Evolutionary conservation across 2,888 invertebrate genomes (phyloP), one percentile per base, ranked within the genome.

Genomic region (Vesta saturnalis): DNA sequence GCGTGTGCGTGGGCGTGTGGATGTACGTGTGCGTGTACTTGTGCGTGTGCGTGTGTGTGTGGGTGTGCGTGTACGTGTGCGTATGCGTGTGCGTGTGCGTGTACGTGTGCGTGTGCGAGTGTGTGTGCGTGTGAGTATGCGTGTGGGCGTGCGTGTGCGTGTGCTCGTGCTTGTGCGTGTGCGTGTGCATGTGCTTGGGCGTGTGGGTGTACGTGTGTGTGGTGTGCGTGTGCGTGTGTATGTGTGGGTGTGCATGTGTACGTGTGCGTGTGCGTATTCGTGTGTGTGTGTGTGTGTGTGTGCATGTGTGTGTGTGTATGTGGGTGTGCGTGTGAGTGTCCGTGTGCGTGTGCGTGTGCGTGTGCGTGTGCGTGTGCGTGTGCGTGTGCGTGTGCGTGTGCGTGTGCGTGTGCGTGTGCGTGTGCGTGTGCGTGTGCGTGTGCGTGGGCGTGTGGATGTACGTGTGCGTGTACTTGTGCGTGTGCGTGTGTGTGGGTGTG

Each of bases 251-350:
- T n/a, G n/a, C n/a, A n/a, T n/a, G n/a, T n/a, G n/a, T n/a, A n/a
- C n/a, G n/a, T n/a, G n/a, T n/a, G n/a, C n/a, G n/a, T n/a, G n/a
- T n/a, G n/a, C n/a, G n/a, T n/a, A n/a, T n/a, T n/a, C n/a, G n/a
- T n/a, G n/a, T n/a, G n/a, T n/a, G n/a, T n/a, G n/a, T n/a, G n/a
- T n/a, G n/a, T n/a, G n/a, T n/a, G n/a, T n/a, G 4, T 55, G 61
- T 61, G 52, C 54, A 1, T 55, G 21, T 61, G 49, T 55, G 22
- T 61, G 19, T 61, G 18, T 61, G 61, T 61, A n/a, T 54, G 21
- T 61, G 10, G 16, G 18, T 54, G n/a, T 61, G 52, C 19, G 52
- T 61, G 19, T 61, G 6, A 55, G 61, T 61, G 52, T 61, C 16
- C 54, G 18, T 61, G 18, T 61, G 4, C 54, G 10, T 61, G 18